These are phyloP conservation scores for Abrostola triplasia DNA, from an alignment of 2,888 invertebrate species.

Conservation along the genomic window DNA sequence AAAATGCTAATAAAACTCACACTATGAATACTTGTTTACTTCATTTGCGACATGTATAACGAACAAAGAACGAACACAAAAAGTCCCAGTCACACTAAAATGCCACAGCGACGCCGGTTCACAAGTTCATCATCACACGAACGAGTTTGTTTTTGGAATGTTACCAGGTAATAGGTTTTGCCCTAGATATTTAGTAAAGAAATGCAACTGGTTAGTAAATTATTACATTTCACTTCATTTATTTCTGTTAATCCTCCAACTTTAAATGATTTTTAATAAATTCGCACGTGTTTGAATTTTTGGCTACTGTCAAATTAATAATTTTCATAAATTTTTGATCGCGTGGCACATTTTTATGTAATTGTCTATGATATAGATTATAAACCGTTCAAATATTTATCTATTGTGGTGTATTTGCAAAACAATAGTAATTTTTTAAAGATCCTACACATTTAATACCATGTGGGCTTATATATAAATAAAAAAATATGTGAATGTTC, in stretches of 20 bases:
- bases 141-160: conserved; percentile 84
- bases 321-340: conserved; percentile 70
- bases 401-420: too few relatives aligned
- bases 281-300: conserved; percentile 68
- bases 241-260: conserved; percentile 30
- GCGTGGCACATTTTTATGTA: conserved; percentile 74
- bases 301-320: conserved; percentile 70
- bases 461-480: too few relatives aligned
- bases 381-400: conserved; percentile 6
- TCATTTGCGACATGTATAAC: conserved; percentile 82
- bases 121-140: conserved; percentile 84
- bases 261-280: conserved; percentile 41
- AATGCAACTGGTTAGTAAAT: conserved; percentile 45
- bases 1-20: conserved; percentile 82
- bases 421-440: too few relatives aligned
- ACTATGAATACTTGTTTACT: conserved; percentile 76
- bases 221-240: conserved; percentile 57
- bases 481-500: too few relatives aligned
- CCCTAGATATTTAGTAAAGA: conserved; percentile 58
- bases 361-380: conserved; percentile 65
- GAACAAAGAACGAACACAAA: conserved; percentile 86
- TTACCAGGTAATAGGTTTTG: conserved; percentile 75
- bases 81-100: conserved; percentile 80
- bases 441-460: too few relatives aligned
- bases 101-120: conserved; percentile 87